phyloP scores from a whole-genome alignment of 2,797 vertebrate genomes.

The Otus scops region DNA sequence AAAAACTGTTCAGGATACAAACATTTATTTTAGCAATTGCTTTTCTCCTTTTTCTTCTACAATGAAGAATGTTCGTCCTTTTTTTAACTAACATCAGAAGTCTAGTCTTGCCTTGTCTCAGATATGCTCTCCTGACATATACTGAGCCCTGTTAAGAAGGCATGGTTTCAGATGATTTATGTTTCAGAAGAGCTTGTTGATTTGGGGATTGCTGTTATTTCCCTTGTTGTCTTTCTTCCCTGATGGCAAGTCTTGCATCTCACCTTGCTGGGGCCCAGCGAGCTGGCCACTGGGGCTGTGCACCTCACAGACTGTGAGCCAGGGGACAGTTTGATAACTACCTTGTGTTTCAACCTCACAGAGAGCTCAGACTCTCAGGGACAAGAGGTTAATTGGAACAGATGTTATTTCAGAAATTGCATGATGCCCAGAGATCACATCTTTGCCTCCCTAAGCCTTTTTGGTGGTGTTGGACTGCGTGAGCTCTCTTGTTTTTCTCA shows the following conservation, averaged over 20 bases:
- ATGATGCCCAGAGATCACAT: conserved; percentile 36
- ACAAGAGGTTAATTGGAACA: conserved; percentile 66
- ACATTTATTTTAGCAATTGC: neutral
- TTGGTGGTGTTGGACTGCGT: neutral
- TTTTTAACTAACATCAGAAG: neutral
- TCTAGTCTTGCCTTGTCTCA: neutral
- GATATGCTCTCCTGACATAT: neutral
- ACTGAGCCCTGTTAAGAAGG: neutral
- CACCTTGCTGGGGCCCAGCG: neutral
- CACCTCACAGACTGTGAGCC: neutral
- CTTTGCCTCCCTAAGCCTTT: conserved; percentile 8
- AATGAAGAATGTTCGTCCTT: neutral
- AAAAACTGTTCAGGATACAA: neutral
- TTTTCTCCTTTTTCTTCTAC: neutral
- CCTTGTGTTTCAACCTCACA: neutral
- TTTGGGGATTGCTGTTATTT: neutral
- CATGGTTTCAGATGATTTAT: neutral
- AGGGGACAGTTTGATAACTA: neutral
- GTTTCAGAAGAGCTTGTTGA: neutral
- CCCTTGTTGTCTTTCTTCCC: neutral
- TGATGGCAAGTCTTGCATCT: neutral
- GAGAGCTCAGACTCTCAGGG: neutral
- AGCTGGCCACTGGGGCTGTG: neutral
- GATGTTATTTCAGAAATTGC: conserved; percentile 55
- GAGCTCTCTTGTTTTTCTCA: conserved; percentile 50